These are phyloP conservation scores for Lamprologus tigripictilis DNA, from an alignment of 2,113 vertebrate species.

Conservation along the genomic window DNA sequence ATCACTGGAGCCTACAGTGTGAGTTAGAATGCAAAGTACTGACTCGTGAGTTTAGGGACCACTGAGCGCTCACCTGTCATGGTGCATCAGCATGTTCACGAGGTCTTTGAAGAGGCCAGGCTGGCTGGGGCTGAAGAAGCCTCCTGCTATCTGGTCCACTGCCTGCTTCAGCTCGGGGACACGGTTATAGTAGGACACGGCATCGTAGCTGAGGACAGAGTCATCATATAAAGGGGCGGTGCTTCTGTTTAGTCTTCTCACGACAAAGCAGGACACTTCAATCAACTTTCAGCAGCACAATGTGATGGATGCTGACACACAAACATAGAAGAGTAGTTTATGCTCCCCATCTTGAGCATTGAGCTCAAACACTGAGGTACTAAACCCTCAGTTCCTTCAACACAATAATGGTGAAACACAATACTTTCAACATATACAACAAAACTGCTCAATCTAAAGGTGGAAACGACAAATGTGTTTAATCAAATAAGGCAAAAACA, in stretches of 20 bases:
- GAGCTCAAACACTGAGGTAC: not conserved
- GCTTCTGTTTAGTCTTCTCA: not conserved
- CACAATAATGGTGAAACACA: not conserved
- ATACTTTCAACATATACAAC: not conserved
- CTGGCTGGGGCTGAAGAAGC: slow-evolving; percentile 82
- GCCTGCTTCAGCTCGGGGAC: slow-evolving; percentile 83
- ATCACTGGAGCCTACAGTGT: rapidly evolving
- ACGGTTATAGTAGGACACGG: slow-evolving; percentile 78
- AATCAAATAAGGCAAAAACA: not conserved
- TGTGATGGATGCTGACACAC: not conserved
- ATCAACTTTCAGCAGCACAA: not conserved
- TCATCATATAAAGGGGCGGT: not conserved
- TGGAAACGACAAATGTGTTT: not conserved
- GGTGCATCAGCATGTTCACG: slow-evolving; percentile 76
- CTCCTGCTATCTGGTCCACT: slow-evolving; percentile 82
- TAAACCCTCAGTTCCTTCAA: not conserved
- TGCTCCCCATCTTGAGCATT: not conserved
- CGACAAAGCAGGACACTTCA: not conserved
- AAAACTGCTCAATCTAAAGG: not conserved
- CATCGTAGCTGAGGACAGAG: slow-evolving; percentile 59
- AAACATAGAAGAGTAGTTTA: not conserved
- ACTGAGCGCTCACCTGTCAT: slow-evolving; percentile 64
- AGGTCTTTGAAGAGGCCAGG: slow-evolving; percentile 85
- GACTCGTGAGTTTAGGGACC: not conserved
- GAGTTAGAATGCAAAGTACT: not conserved